Evolutionary conservation across 2,888 invertebrate species (phyloP).

Genomic region (Tricholauxania praeusta): DNA sequence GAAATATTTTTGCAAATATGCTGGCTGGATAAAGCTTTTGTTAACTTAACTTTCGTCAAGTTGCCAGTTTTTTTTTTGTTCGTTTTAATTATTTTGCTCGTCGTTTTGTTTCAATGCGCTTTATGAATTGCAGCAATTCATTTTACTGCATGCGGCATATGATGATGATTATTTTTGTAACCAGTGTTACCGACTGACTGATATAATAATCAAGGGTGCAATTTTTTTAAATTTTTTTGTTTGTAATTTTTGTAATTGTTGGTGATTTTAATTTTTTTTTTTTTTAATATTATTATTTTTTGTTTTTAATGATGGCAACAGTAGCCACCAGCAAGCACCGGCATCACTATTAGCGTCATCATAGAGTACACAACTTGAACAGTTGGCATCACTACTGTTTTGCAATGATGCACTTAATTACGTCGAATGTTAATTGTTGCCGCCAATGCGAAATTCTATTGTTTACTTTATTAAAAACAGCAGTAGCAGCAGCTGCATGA

Average conservation of each 20-base stretch:
- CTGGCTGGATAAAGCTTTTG: slow-evolving; percentile 22
- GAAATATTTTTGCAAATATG: slow-evolving; percentile 11
- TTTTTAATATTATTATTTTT: not conserved
- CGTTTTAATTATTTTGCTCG: too few relatives aligned
- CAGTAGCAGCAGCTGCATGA: too few relatives aligned
- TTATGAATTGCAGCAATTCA: slow-evolving; percentile 15
- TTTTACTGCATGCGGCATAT: not conserved
- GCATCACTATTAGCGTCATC: slow-evolving; percentile 15
- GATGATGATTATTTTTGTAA: too few relatives aligned
- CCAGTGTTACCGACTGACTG: slow-evolving; percentile 4
- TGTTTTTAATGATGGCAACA: slow-evolving; percentile 17
- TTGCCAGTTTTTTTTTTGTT: not conserved
- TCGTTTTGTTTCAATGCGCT: slow-evolving; percentile 2
- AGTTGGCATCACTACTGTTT: slow-evolving; percentile 21
- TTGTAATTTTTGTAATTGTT: slow-evolving; percentile 6
- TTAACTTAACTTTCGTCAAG: slow-evolving; percentile 9
- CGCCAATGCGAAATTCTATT: slow-evolving; percentile 34
- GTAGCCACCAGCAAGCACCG: slow-evolving; percentile 22
- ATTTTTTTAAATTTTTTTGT: slow-evolving; percentile 4
- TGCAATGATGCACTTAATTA: slow-evolving; percentile 45
- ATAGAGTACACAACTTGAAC: too few relatives aligned
- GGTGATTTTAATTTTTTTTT: not conserved
- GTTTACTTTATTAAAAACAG: slow-evolving; percentile 1
- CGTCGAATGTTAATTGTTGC: slow-evolving; percentile 49
- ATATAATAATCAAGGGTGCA: slow-evolving; percentile 1